Base-by-base conservation (phyloP, 2,113 vertebrate species). In the Malurus cyaneus region DNA sequence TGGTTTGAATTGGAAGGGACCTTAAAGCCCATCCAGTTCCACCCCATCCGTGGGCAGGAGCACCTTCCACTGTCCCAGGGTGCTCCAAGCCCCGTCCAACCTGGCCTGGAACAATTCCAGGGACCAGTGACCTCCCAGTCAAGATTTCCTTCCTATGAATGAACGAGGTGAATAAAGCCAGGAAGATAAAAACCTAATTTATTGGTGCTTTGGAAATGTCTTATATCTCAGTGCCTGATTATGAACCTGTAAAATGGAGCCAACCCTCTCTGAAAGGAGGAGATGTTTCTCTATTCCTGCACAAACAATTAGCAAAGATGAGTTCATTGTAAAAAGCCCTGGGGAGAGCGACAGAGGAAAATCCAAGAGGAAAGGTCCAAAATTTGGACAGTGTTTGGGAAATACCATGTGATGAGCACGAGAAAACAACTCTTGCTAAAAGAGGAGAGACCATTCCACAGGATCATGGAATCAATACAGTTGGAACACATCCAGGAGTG, bases 21-120 rank as follows among this genome's bases (percentile, higher is more conserved):
- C 13, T 67, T 28, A 60, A 66, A 53, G 32, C 28, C 7, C 32
- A 29, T 24, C 18, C 60, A 57, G 21, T 14, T 0, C 36, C 23
- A 52, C 3, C 39, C 13, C 9, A 52, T 26, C 26, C 60, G 10
- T 18, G 60, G 17, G 8, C 60, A 73, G 28, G 28, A 19, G 60
- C 46, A 46, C 1, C 4, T 60, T 8, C 39, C 46, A 29, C 23
- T 10, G 0, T 3, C 9, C 19, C 61, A 67, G 39, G 15, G 0
- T 44, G 13, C 13, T 74, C 60, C 65, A 79, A 54, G 47, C 19
- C 18, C 52, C 0, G 0, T 36, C 54, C 61, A 66, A 0, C 32
- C 52, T 34, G 65, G n/a, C 20, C 66, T 67, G 6, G 69, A 9
- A 6, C n/a, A 53, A 17, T 41, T 5, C 61, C 39, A 60, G 78